These are phyloP conservation scores for Dromas ardeola DNA, from an alignment of 2,113 vertebrate species.

Conservation along the genomic window DNA sequence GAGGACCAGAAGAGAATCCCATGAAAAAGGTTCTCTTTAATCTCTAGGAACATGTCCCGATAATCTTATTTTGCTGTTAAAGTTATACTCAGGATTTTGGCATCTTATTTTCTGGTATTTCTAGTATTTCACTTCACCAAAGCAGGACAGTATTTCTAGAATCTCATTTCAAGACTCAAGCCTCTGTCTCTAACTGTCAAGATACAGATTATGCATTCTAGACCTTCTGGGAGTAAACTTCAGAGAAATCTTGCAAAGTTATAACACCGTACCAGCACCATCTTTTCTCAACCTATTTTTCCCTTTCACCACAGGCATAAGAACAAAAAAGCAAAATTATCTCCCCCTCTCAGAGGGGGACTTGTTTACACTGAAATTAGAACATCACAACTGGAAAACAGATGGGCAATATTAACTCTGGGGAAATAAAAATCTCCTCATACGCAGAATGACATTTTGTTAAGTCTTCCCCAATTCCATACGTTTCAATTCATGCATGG, in stretches of 20 bases:
- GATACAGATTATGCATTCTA: not conserved
- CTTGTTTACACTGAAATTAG: not conserved
- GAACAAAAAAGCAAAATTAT: not conserved
- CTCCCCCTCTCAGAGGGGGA: not conserved
- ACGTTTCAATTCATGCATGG: not conserved
- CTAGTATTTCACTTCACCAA: not conserved
- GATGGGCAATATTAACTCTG: not conserved
- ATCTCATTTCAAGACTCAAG: not conserved
- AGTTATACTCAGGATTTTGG: not conserved
- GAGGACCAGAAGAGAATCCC: not conserved
- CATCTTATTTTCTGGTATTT: not conserved
- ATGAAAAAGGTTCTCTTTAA: not conserved
- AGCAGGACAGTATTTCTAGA: not conserved
- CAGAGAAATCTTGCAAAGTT: not conserved
- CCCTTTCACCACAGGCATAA: not conserved
- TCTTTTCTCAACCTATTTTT: not conserved
- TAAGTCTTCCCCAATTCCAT: not conserved
- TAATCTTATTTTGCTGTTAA: not conserved
- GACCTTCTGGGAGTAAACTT: not conserved
- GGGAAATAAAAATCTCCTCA: not conserved
- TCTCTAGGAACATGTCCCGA: not conserved
- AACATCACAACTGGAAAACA: not conserved
- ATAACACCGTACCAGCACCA: not conserved
- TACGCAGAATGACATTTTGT: not conserved
- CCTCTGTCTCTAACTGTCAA: not conserved